Evolutionary conservation across 2,113 vertebrate species (phyloP), one percentile per base, ranked within the genome.

Genomic region (Nothocercus nigrocapillus): DNA sequence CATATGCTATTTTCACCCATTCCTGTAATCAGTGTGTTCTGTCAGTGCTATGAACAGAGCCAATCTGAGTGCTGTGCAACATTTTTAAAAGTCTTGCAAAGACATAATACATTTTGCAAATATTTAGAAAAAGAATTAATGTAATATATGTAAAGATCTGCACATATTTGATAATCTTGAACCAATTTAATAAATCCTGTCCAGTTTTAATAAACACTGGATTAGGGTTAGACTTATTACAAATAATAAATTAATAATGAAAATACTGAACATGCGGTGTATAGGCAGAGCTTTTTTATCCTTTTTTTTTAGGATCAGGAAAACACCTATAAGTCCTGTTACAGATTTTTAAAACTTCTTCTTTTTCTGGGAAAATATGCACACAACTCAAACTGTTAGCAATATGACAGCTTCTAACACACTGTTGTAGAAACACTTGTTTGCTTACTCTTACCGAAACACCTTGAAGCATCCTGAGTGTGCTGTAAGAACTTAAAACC

Each of bases 141-240:
- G 87, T 97, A 97, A 98, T 98, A 97, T 97, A 96, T 97, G 97
- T 98, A 98, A 98, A 98, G 97, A 98, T 97, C 94, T 98, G 97
- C 96, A 94, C 97, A 96, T 98, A 97, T 98, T 98, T 98, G 97
- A 98, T 98, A 98, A 98, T 98, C 97, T 98, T 98, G 94, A 98
- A 97, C 86, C 90, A 98, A 97, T 97, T 98, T 96, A 96, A 95
- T 97, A 97, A 98, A 98, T 97, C 97, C 98, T 94, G 94, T 97
- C 95, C 95, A 93, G 95, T 97, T 98, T 97, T 98, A 98, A 98
- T 97, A 97, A 98, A 97, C 83, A 95, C 81, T 96, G 98, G 98
- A 98, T 98, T 98, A 98, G 93, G 95, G 94, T 95, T 97, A 97
- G 93, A 97, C 91, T 97, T 97, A 96, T 82, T 95, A 97, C 96